Percentiles rank a stretch among this genome's conserved stretches.
phyloP scores from a whole-genome alignment of 1,140 invertebrate genomes.

The Lepidurus apus region DNA sequence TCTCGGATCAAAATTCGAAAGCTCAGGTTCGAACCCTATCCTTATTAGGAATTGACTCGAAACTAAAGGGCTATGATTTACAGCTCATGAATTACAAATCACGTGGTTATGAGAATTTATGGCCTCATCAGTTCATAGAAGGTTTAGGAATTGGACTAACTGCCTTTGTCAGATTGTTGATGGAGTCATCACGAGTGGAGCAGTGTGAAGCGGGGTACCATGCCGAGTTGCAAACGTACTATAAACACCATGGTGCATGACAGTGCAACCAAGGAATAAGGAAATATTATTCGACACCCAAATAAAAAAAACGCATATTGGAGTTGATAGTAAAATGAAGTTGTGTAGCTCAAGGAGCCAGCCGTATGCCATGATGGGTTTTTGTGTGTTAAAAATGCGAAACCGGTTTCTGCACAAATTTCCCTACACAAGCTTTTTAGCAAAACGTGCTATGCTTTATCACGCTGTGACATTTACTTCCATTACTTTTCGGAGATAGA shows the following conservation, averaged over 20 bases:
- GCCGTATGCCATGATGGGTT: too few relatives aligned
- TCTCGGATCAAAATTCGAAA: not conserved
- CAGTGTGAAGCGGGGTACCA: not conserved
- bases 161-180: not conserved
- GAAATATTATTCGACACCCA: not conserved
- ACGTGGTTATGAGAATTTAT: not conserved
- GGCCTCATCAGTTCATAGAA: not conserved
- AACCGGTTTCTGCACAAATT: too few relatives aligned
- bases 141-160: not conserved
- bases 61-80: not conserved
- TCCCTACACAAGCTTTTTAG: too few relatives aligned
- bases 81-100: not conserved
- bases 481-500: too few relatives aligned
- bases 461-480: too few relatives aligned
- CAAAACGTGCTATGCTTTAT: too few relatives aligned
- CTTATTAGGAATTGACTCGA: not conserved
- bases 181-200: constrained; percentile 1
- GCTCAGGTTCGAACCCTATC: not conserved
- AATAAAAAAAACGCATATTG: too few relatives aligned
- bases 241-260: constrained; percentile 1
- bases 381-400: too few relatives aligned
- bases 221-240: not conserved
- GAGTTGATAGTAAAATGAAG: too few relatives aligned
- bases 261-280: not conserved
- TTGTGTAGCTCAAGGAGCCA: too few relatives aligned